Evolutionary conservation across 2,888 invertebrate genomes (phyloP).

Genomic region (Apotomis betuletana): DNA sequence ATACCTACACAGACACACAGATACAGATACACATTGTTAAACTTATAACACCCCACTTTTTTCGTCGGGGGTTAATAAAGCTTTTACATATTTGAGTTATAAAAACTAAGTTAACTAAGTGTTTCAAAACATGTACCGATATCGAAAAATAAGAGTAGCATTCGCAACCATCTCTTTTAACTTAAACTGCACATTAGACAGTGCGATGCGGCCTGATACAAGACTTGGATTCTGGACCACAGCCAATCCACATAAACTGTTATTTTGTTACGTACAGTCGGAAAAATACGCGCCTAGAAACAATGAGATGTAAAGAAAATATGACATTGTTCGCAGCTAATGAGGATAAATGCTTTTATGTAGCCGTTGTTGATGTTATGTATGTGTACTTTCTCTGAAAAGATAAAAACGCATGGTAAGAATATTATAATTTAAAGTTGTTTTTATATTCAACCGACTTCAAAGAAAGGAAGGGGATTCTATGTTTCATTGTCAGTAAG

Average conservation of each 20-base stretch:
- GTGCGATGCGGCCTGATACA: slow-evolving; percentile 54
- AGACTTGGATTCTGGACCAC: slow-evolving; percentile 55
- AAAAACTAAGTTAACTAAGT: no score
- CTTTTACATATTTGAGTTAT: no score
- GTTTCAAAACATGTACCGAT: no score
- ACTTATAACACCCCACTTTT: no score
- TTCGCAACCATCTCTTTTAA: slow-evolving; percentile 12
- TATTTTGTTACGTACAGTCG: slow-evolving; percentile 61
- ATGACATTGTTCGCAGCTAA: slow-evolving; percentile 16
- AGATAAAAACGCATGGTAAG: background rate
- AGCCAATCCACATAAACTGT: slow-evolving; percentile 66
- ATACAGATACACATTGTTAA: no score
- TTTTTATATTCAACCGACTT: no score
- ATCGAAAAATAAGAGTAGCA: background rate
- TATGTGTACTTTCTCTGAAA: background rate
- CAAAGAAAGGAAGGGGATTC: no score
- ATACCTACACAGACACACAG: no score
- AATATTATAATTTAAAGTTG: no score
- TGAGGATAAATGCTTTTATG: slow-evolving; percentile 10
- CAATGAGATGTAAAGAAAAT: slow-evolving; percentile 22
- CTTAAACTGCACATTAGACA: slow-evolving; percentile 42
- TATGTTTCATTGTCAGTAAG: no score
- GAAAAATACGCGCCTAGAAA: slow-evolving; percentile 49
- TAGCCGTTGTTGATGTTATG: slow-evolving; percentile 7
- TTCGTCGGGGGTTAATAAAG: no score